Evolutionary conservation across 2,797 vertebrate species (phyloP).

Genomic region (Lacerta bilineata): DNA sequence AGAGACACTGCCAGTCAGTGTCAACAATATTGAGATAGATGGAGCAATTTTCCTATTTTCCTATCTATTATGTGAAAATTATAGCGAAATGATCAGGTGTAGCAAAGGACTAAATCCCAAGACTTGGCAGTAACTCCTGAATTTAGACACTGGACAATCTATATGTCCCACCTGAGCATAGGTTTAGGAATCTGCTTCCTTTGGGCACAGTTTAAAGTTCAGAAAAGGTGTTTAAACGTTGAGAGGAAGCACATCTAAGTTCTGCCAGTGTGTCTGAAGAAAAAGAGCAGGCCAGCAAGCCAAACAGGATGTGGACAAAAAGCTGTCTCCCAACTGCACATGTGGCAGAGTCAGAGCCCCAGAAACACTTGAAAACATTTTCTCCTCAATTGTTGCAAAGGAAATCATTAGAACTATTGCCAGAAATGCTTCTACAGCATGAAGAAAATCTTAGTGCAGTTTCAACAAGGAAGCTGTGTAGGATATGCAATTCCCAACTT

Average conservation of each 20-base stretch:
- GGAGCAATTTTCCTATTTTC: too few relatives aligned
- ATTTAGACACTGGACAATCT: too few relatives aligned
- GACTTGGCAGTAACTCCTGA: too few relatives aligned
- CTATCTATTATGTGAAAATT: too few relatives aligned
- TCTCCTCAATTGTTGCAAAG: neutral
- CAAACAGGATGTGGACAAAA: constrained; percentile 6
- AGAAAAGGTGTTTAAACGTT: neutral
- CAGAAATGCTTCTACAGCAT: accelerated
- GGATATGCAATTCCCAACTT: neutral
- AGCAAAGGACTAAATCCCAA: too few relatives aligned
- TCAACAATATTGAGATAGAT: too few relatives aligned
- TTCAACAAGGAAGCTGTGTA: neutral
- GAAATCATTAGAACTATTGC: neutral
- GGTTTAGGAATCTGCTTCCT: neutral
- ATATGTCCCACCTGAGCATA: too few relatives aligned
- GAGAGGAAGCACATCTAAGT: neutral
- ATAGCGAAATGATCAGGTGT: too few relatives aligned
- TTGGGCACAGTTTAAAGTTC: neutral
- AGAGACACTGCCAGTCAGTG: too few relatives aligned
- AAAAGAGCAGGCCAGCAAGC: constrained; percentile 28
- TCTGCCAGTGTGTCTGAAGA: neutral
- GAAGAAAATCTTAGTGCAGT: neutral
- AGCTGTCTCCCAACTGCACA: neutral
- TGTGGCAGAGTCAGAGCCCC: neutral
- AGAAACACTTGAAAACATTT: neutral